Base-by-base conservation (phyloP, 2,797 vertebrate genomes). In the Syngnathus acus region DNA sequence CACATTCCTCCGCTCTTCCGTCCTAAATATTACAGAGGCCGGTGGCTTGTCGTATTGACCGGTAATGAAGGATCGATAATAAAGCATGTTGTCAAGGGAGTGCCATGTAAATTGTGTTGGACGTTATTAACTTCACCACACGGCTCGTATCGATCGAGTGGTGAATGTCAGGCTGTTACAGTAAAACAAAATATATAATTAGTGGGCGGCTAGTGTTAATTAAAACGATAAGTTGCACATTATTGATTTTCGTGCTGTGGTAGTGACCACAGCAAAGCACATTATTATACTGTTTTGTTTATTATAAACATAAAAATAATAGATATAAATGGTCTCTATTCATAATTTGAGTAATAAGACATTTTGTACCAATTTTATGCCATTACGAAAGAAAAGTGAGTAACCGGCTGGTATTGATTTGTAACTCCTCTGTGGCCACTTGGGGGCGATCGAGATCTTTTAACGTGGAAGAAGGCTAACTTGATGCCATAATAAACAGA, bases 371-470 rank as follows among this genome's bases (percentile, higher is more conserved):
- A 40, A 62, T 62, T 23, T 10, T 43, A 7, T 43, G n/a, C n/a
- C 9, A 16, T 43, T 43, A 11, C 40, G 42, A 43, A 43, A 43
- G 23, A 63, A 13, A 23, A 63, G 21, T 68, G 66, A 66, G 50
- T 71, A 58, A 32, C 7, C 47, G 68, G 1, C 9, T 67, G 55
- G 57, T 42, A 67, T 68, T 23, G 8, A 13, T 65, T 65, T 65
- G 19, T 40, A 19, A 8, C 53, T 78, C 54, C 23, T 0, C 32
- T 43, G 17, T 50, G n/a, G 6, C 88, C 91, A 73, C 87, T 81
- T 47, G 89, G 76, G 55, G 91, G 90, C 87, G 84, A 80, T 64
- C 66, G 64, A 82, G 84, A 13, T 45, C 60, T 45, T 62, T 43
- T 23, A 45, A 62, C 6, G 26, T 57, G 54, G 13, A 57, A 16